Evolutionary conservation across 1,140 invertebrate genomes (phyloP).

Genomic region (Matsumurasca onukii): DNA sequence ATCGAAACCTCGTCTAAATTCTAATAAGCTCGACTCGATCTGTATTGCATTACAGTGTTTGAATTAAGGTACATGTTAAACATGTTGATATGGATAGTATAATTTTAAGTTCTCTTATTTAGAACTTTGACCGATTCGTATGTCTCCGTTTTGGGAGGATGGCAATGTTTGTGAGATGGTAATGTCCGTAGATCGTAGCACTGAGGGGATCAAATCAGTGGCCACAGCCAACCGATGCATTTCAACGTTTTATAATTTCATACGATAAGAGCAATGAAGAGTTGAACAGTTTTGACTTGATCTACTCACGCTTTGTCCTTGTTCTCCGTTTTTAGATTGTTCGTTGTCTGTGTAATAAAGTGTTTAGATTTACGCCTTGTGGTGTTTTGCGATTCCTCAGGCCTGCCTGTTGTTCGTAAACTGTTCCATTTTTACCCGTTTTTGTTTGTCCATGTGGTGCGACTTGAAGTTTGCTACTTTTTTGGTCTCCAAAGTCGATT

Average conservation of each 20-base stretch:
- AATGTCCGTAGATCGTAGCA: constrained; percentile 2
- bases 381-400: background rate
- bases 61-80: constrained; percentile 43
- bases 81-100: constrained; percentile 42
- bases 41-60: constrained; percentile 26
- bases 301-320: too few species aligned
- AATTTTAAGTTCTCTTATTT: constrained; percentile 43
- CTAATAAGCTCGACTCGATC: background rate
- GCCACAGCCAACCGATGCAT: too few species aligned
- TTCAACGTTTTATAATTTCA: too few species aligned
- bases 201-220: constrained; percentile 25
- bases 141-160: constrained; percentile 33
- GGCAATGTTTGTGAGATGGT: constrained; percentile 9
- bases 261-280: too few species aligned
- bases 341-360: background rate
- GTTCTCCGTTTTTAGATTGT: background rate
- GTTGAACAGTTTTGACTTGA: constrained; percentile 2
- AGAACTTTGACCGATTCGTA: constrained; percentile 35
- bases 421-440: constrained; percentile 9
- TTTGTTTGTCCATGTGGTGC: constrained; percentile 22
- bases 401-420: background rate
- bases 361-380: background rate
- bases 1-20: constrained; percentile 21
- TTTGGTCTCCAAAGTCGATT: constrained; percentile 21
- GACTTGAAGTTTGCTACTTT: constrained; percentile 25